Evolutionary conservation across 2,797 vertebrate species (phyloP), one percentile per base, ranked within the genome.

Genomic region (Chaetodon trifasciatus): DNA sequence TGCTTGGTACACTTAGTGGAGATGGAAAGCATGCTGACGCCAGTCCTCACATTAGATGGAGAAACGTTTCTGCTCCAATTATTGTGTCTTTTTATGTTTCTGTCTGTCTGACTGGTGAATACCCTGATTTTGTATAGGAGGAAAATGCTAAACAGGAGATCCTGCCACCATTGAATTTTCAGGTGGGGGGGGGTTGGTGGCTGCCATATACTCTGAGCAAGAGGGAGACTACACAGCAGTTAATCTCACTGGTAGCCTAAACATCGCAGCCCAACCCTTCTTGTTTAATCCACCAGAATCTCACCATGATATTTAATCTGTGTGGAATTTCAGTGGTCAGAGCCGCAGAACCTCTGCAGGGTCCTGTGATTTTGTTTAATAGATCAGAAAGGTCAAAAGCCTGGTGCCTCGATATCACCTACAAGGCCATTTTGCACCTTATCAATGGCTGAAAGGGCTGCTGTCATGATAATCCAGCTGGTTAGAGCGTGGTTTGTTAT

Each of bases 161-260:
- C 23, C 46, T 74, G 44, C 58, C 47, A n/a, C 32, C 12, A 11
- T 32, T 28, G 24, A 65, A 10, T 67, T 75, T 76, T 63, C 16
- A 85, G 77, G 39, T 74, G 8, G 35, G 39, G 16, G 16, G 56
- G 6, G 68, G 32, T 65, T 53, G 76, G 68, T 78, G 60, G 35
- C 62, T 69, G 19, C 66, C 55, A 7, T 23, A 24, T 19, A 50
- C 49, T 64, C 55, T 58, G 42, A 74, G 50, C 49, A 63, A 74
- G 65, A 52, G 80, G 79, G 68, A 86, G 90, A 89, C 89, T 85
- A 88, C 90, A 86, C 78, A 80, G 85, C 82, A 80, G 90, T 84
- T 94, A 94, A 93, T 93, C 93, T 92, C 78, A 68, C 60, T 71
- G 68, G 83, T 93, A 95, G 94, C 87, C 94, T 95, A 94, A 95